Conservation (phyloP, 1,140 invertebrate genomes). For the Monomorium pharaonis region DNA sequence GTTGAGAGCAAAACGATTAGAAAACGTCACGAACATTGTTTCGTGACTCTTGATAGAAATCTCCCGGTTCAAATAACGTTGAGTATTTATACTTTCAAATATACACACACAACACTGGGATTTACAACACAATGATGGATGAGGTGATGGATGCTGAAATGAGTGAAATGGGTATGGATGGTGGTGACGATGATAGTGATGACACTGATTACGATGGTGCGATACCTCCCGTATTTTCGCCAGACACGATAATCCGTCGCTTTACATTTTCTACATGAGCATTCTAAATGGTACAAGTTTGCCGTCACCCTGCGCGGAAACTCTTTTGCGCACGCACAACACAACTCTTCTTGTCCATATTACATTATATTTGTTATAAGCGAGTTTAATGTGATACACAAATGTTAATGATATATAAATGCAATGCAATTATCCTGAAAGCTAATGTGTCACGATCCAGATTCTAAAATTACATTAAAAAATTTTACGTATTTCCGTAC, state of each 20-base stretch:
- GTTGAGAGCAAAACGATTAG: slow-evolving; percentile 66
- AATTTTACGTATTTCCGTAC: background rate
- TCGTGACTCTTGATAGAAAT: slow-evolving; percentile 65
- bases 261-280: background rate
- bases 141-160: slow-evolving; percentile 69
- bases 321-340: background rate
- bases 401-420: background rate
- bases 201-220: slow-evolving; percentile 71
- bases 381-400: background rate
- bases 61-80: slow-evolving; percentile 82
- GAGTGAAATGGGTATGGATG: slow-evolving; percentile 67
- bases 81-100: slow-evolving; percentile 86
- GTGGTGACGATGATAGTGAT: slow-evolving; percentile 69
- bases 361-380: background rate
- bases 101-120: slow-evolving; percentile 83
- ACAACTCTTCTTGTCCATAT: background rate
- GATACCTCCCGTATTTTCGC: slow-evolving; percentile 61
- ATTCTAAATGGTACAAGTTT: background rate
- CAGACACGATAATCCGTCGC: slow-evolving; percentile 71
- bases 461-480: background rate
- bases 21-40: slow-evolving; percentile 73
- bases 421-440: slow-evolving; percentile 1
- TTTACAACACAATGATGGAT: slow-evolving; percentile 81
- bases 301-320: slow-evolving; percentile 30
- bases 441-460: background rate